Evolutionary conservation across 2,888 invertebrate species (phyloP), one percentile per base, ranked within the genome.

Genomic region (Exephanes ischioxanthus): DNA sequence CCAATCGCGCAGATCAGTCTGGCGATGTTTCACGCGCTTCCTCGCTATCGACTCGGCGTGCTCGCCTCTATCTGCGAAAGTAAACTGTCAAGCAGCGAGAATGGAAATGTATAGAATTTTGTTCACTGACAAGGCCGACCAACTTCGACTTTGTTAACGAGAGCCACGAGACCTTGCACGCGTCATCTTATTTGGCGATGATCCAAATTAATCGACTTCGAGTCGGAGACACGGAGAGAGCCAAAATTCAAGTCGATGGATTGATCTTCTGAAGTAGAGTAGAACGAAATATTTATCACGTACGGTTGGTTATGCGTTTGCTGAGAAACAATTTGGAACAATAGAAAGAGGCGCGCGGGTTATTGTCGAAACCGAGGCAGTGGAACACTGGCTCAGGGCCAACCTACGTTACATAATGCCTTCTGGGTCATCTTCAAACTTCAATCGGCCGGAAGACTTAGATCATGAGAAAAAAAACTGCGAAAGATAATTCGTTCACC

Each of bases 341-440:
- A 63, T 33, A 7, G 63, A 33, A 33, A 2, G 33, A 33, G 30
- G 73, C 75, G 83, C 63, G 78, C 45, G 68, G 33, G 63, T n/a
- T 63, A 63, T 9, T 51, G 58, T 33, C 72, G 66, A 86, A 88
- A 86, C 33, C 61, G 68, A 88, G 88, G 77, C 87, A 92, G 87
- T 90, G 80, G 90, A 87, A 78, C 86, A 90, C 85, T 89, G 88
- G 89, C 90, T 89, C 89, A 89, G 72, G 87, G 89, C 90, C 90
- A 90, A 83, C 70, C 71, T 55, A 58, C 41, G 77, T 92, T 92
- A 92, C 83, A 88, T 92, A 92, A 92, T 85, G 16, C 58, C 7
- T 82, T 71, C 71, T 85, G 80, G 84, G 80, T 80, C 75, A 84
- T 72, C 78, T 48, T 66, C 30, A 73, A 55, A 45, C 53, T 71